A percentile compares a stretch with the other conserved stretches of the same genome.
Evolutionary conservation across 2,888 invertebrate species (phyloP).

Genomic region (Lutraria lutraria): DNA sequence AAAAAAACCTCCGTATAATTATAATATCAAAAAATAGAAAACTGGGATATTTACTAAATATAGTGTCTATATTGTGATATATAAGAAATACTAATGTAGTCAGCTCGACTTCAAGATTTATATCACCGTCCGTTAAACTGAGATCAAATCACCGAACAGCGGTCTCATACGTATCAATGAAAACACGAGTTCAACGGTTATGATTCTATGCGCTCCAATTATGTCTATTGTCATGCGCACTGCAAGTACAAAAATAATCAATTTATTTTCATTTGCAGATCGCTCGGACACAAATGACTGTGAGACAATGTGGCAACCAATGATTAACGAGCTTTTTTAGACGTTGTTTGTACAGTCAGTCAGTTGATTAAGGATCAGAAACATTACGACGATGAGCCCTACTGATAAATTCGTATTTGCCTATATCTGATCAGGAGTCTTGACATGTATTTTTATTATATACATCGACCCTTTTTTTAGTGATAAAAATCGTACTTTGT

Average conservation of each 20-base stretch:
- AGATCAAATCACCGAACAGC: not conserved
- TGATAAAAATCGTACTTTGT: conserved; percentile 12
- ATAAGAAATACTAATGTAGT: not conserved
- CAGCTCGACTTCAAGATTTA: not conserved
- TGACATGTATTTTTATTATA: conserved; percentile 18
- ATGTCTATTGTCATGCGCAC: conserved; percentile 62
- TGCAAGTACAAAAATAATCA: conserved; percentile 64
- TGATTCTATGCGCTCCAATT: conserved; percentile 46
- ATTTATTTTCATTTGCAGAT: conserved; percentile 72
- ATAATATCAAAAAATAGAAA: no score
- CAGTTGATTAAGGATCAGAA: conserved; percentile 40
- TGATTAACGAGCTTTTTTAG: conserved; percentile 58
- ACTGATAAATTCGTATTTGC: conserved; percentile 36
- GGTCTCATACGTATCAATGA: not conserved
- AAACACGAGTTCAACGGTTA: not conserved
- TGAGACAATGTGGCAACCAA: conserved; percentile 63
- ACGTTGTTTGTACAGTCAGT: conserved; percentile 34
- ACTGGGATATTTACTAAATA: not conserved
- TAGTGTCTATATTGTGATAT: not conserved
- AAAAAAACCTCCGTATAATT: no score
- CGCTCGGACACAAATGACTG: conserved; percentile 60
- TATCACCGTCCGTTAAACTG: not conserved
- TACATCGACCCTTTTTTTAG: not conserved
- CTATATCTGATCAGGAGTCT: conserved; percentile 30
- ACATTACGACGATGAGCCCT: conserved; percentile 37